Evolutionary conservation across 1,140 invertebrate genomes (phyloP), one percentile per base, ranked within the genome.

Genomic region (Tetranychus cinnabarinus): DNA sequence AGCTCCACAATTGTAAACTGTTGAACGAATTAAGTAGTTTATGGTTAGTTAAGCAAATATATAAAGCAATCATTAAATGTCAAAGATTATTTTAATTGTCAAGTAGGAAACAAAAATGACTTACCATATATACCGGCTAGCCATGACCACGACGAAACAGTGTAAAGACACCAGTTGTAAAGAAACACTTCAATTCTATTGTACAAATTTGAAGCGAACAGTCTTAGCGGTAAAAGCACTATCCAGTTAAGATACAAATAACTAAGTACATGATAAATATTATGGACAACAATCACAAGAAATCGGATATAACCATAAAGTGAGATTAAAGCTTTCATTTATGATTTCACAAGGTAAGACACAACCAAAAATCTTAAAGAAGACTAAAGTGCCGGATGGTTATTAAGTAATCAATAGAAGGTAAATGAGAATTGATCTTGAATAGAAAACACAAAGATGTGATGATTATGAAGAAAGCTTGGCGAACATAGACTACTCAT

Each of bases 211-310:
- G 47, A n/a, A 8, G 54, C 47, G 4, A 65, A 1, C 10, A 59
- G 64, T 45, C 58, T 60, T 2, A 65, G 34, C 35, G 64, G 64
- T 39, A 63, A 56, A 3, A 63, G 47, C 23, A 64, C 31, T 8
- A 61, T 34, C 58, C 59, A 63, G 46, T 54, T 64, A 10, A 64
- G n/a, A 2, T 64, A 8, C 4, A 60, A 42, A 37, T 63, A 65
- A 34, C 31, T 34, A 15, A 59, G 55, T 35, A 64, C 58, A 39
- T 35, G 45, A 50, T 64, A 63, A 12, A 64, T 6, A 59, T 65
- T 65, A 13, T 65, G 64, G 15, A 61, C 36, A 10, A 65, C 50
- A 46, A 65, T 61, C 2, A 50, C 81, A 79, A 37, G n/a, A 3
- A 59, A 46, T 10, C 46, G 1, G 33, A 59, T 46, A 46, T 59